phyloP scores from a whole-genome alignment of 1,140 invertebrate genomes.

The Drosophila ercepeae region DNA sequence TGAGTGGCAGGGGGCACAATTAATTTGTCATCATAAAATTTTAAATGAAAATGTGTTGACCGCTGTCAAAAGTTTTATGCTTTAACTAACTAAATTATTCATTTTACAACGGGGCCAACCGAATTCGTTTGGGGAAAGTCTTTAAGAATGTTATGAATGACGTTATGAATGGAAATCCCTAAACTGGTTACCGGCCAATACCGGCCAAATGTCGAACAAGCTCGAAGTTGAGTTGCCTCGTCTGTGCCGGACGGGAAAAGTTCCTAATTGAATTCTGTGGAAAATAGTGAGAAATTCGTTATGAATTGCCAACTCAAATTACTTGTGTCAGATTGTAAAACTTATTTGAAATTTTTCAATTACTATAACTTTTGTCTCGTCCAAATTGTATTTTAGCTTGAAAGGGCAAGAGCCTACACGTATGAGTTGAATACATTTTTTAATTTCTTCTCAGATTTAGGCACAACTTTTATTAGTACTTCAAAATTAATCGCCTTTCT shows the following conservation, averaged over 20 bases:
- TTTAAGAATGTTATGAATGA: conserved; percentile 25
- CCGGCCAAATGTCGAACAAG: conserved; percentile 50
- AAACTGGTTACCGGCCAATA: conserved; percentile 11
- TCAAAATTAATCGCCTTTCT: no score
- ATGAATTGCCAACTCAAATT: conserved; percentile 64
- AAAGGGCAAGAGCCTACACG: no score
- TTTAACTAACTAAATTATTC: conserved; percentile 43
- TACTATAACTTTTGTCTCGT: conserved; percentile 20
- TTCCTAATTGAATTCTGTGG: conserved; percentile 76
- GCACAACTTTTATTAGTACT: no score
- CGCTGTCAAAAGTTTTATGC: conserved; percentile 58
- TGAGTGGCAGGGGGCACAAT: conserved; percentile 46
- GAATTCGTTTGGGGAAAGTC: conserved; percentile 15
- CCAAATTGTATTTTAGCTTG: conserved; percentile 42
- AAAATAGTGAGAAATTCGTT: conserved; percentile 62
- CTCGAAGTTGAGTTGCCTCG: conserved; percentile 13
- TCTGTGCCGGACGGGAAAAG: conserved; percentile 51
- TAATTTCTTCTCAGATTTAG: no score
- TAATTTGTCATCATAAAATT: conserved; percentile 71
- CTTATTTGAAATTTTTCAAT: conserved; percentile 48
- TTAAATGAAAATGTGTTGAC: conserved; percentile 46
- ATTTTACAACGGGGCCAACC: conserved; percentile 20
- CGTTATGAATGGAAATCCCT: conserved; percentile 30
- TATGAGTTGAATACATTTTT: no score
- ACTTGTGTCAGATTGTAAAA: conserved; percentile 42